Evolutionary conservation across 2,797 vertebrate genomes (phyloP).

Genomic region (Hydrolagus colliei): DNA sequence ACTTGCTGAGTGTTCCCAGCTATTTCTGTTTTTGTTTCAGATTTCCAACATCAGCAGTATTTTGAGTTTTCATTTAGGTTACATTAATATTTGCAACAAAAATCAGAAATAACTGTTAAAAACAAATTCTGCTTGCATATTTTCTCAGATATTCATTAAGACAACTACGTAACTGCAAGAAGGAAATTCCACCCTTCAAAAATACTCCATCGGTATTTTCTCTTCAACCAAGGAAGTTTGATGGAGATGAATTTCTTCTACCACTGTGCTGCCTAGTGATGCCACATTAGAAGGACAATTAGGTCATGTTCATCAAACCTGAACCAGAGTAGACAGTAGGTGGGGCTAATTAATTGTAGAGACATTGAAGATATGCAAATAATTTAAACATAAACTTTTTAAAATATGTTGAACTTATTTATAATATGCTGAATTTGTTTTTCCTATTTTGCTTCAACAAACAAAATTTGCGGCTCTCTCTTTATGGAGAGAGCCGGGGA

Average conservation of each 20-base stretch:
- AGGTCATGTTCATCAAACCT: neutral
- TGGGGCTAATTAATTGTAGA: neutral
- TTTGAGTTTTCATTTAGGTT: no score
- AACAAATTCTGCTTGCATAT: neutral
- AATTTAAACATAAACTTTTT: neutral
- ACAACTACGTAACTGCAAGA: slow-evolving; percentile 16
- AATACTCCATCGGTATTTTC: no score
- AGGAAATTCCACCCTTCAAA: neutral
- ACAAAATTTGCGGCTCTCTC: no score
- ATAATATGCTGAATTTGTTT: neutral
- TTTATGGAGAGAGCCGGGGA: no score
- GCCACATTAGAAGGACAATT: neutral
- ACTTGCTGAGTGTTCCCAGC: no score
- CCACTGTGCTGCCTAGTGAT: slow-evolving; percentile 5
- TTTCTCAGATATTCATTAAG: slow-evolving; percentile 19
- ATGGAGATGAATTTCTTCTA: slow-evolving; percentile 14
- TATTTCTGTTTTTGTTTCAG: no score
- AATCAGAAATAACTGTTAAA: neutral
- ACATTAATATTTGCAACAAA: neutral
- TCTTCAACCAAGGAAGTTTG: neutral
- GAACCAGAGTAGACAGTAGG: neutral
- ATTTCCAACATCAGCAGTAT: no score
- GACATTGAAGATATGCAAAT: neutral
- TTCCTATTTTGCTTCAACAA: neutral
- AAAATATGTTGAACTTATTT: slow-evolving; percentile 11